A percentile compares a stretch with the other conserved stretches of the same genome.
phyloP scores from a whole-genome alignment of 2,113 vertebrate genomes.

The Athene noctua region DNA sequence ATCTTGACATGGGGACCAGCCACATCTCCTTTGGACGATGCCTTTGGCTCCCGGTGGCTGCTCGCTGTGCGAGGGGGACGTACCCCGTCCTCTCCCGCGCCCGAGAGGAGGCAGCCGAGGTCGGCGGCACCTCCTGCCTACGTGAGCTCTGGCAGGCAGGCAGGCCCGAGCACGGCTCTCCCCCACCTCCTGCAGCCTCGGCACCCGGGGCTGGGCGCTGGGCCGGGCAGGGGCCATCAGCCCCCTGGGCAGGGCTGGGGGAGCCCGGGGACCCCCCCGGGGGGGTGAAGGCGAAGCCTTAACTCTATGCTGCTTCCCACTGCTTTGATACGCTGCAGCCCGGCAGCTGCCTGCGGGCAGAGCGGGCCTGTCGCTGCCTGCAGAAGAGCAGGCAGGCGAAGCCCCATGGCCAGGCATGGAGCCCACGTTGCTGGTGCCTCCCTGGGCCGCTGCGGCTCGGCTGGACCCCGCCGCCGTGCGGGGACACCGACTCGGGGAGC shows the following conservation, averaged over 20 bases:
- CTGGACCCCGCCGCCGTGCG: fast-evolving
- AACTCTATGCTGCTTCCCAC: fast-evolving
- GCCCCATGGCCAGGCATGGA: fast-evolving
- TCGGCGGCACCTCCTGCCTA: conserved; percentile 8
- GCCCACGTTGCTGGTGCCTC: fast-evolving
- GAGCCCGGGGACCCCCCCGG: neutral
- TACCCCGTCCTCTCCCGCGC: neutral
- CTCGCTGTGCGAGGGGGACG: fast-evolving
- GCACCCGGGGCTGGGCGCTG: neutral
- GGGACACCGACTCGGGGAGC: fast-evolving
- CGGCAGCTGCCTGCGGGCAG: neutral
- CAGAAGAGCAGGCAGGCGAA: neutral
- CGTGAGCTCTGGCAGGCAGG: neutral
- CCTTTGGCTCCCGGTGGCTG: neutral
- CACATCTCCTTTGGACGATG: fast-evolving
- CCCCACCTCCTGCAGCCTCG: neutral
- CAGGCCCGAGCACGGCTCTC: fast-evolving
- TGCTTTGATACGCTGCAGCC: neutral
- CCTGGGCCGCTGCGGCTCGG: fast-evolving
- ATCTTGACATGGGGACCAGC: fast-evolving
- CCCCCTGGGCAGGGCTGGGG: neutral
- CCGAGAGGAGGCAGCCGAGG: neutral
- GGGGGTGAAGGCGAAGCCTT: neutral
- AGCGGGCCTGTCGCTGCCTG: neutral
- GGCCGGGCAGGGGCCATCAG: neutral